Evolutionary conservation across 2,113 vertebrate species (phyloP), one percentile per base, ranked within the genome.

Genomic region (Motacilla tschutschensis): DNA sequence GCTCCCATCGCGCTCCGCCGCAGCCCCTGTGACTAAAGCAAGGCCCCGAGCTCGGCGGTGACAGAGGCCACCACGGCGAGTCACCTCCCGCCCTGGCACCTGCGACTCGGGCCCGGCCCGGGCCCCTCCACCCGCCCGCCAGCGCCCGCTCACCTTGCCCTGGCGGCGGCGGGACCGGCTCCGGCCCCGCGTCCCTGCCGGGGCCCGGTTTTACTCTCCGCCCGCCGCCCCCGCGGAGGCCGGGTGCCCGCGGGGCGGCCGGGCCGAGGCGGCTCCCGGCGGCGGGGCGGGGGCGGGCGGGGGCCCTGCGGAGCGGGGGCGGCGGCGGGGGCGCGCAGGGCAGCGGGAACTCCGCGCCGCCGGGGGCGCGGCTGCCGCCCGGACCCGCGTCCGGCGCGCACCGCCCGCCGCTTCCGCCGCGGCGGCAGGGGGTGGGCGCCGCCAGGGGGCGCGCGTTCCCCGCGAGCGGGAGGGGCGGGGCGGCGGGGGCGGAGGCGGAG

Each of bases 11-110:
- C 53, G 28, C 64, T 18, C 33, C 6, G 26, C 38, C 57, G 58
- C 67, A 31, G 18, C 1, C 20, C 51, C 48, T 0, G 35, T 0
- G 10, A 8, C 0, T 5, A 2, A 1, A 21, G 57, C 66, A 5
- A 70, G 72, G 77, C 80, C 80, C 17, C 33, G 6, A 20, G 57
- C 57, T 7, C 26, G 41, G 19, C 3, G 40, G 29, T 0, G 33
- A 8, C 62, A 40, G 8, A 13, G 13, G 22, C 44, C 53, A 15
- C 26, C 53, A 8, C 14, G 12, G 14, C 29, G 2, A 24, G 44
- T 2, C 41, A 1, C 64, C 33, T 35, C 33, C 46, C 10, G 40
- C 36, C 50, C 22, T 1, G 26, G 22, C 29, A 14, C 9, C 63
- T 12, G 28, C 50, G 40, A 50, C 19, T 35, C 36, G 5, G 82